Evolutionary conservation across 2,888 invertebrate genomes (phyloP), one percentile per base, ranked within the genome.

Genomic region (Trilocha varians): DNA sequence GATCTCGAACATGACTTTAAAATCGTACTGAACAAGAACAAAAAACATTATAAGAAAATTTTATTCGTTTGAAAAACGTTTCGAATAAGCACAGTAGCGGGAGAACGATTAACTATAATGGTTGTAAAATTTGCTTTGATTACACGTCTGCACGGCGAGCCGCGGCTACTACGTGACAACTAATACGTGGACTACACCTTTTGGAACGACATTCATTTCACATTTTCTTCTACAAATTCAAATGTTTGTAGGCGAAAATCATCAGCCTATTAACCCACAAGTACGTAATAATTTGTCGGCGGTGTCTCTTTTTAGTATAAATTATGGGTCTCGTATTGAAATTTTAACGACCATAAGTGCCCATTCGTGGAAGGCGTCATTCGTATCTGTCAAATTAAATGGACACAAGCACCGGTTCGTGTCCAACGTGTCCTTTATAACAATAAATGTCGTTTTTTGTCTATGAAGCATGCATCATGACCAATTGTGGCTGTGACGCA

Each of bases 321-420:
- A 41, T 42, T 38, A 43, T 45, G 35, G 32, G 43, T 43, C 33
- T 15, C 16, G 41, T 36, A 43, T 37, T 36, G 48, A 40, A 43
- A 48, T 41, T 40, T 32, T 44, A 32, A 3, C 36, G 46, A 35
- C 38, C 37, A 36, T 25, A 38, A 37, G 38, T 48, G 46, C 40
- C 41, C 41, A 36, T 34, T 32, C 39, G 45, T 45, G 54, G 48
- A 54, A 48, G 46, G 47, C 52, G 56, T 52, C 63, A 74, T 76
- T 75, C 52, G 58, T 74, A 63, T 56, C 48, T 69, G 70, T 72
- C 69, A 65, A 62, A 59, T 65, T 62, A 62, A 62, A 70, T 58
- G 52, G 47, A 52, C 52, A 55, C 51, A 57, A 57, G 54, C 55
- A 59, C 44, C 44, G 45, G 34, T 43, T 66, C 68, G 67, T 71